phyloP scores from a whole-genome alignment of 1,140 invertebrate genomes.

The fruit fly (Drosophila melanogaster) region Release_6_plus_ISO1_MT NT_037436.4:7607001-7607500 shows the following conservation, averaged over 20 bases:
- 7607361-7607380: slow-evolving; percentile 22
- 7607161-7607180: slow-evolving; percentile 28
- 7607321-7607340: slow-evolving; percentile 51
- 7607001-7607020: slow-evolving; percentile 47
- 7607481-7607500: slow-evolving; percentile 43
- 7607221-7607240: slow-evolving; percentile 12
- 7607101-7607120: slow-evolving; percentile 84
- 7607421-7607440: slow-evolving; percentile 83
- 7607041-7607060: slow-evolving; percentile 81
- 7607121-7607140: slow-evolving; percentile 83
- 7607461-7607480: slow-evolving; percentile 21
- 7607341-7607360: slow-evolving; percentile 52
- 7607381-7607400: slow-evolving; percentile 53
- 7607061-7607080: slow-evolving; percentile 81
- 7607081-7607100: slow-evolving; percentile 84
- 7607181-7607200: slow-evolving; percentile 15
- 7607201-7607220: neutral
- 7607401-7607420: slow-evolving; percentile 83
- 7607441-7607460: slow-evolving; percentile 78
- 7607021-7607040: slow-evolving; percentile 44
- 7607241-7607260: slow-evolving; percentile 42
- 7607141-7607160: slow-evolving; percentile 78
- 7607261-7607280: slow-evolving; percentile 26
- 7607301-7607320: slow-evolving; percentile 80
- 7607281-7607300: slow-evolving; percentile 43